Base-by-base conservation (phyloP, 1,140 invertebrate genomes). In the Saccostrea echinata region DNA sequence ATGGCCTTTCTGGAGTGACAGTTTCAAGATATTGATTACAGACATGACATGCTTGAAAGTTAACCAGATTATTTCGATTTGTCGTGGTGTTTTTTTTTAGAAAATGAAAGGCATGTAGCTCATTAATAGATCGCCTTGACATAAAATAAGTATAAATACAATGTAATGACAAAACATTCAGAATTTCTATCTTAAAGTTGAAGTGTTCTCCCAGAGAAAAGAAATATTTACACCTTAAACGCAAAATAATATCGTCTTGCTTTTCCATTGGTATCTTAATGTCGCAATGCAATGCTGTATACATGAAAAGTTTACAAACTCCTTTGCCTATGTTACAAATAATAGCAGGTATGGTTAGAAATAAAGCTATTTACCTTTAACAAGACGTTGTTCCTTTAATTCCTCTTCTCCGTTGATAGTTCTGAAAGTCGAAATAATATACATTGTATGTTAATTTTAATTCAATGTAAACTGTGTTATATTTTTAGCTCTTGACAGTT, bases 331-430 rank as follows among this genome's bases (percentile, higher is more conserved):
- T 33, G 11, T 12, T 33, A 30, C 68, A 76, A 18, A 76, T 30
- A 76, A 33, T 76, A 76, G 68, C 68, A 27, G 12, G 27, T 76
- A 76, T 76, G 68, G 68, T 33, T 76, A 76, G 68, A 76, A 76
- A 76, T 76, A 12, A 76, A 76, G 68, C 13, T 76, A 76, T 76
- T 76, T 76, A 76, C 68, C 68, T 76, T 76, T 9, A 76, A 76
- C 11, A 16, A 33, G 68, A 35, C 30, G 24, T 16, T 33, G 16
- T 2, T 30, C 27, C 27, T 76, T 27, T 76, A 30, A 76, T 76
- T 30, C 68, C 27, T 76, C 27, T 30, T 76, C 27, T 33, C 27
- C 27, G 68, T 3, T 33, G 27, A 33, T 33, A 4, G 24, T 16
- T 76, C 68, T 76, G 68, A 76, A 76, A 76, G 68, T 76, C 30